These are phyloP conservation scores for Himalopsyche japonica DNA, from an alignment of 2,888 invertebrate species.

Conservation along the genomic window DNA sequence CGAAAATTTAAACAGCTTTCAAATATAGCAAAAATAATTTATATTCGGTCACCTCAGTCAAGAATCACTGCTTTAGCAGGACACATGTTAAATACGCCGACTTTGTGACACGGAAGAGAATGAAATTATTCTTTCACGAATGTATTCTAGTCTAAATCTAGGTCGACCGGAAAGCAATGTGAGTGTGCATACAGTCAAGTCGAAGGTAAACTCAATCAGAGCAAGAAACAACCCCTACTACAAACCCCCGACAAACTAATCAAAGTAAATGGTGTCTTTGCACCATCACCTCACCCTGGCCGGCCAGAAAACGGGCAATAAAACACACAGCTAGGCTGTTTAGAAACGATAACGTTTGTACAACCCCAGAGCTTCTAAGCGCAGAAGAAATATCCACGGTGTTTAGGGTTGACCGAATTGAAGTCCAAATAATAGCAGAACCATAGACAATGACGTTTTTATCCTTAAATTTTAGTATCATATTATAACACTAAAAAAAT, in stretches of 20 bases:
- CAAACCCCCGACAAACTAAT: not conserved
- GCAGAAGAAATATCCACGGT: not conserved
- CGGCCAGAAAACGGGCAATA: not conserved
- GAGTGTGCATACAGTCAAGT: not conserved
- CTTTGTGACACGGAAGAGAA: too few species aligned
- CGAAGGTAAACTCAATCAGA: not conserved
- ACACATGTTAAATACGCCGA: too few species aligned
- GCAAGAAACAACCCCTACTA: not conserved
- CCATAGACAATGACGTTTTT: too few species aligned
- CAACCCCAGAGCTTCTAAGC: not conserved
- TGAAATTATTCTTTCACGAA: too few species aligned
- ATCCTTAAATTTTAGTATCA: too few species aligned
- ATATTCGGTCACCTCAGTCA: too few species aligned
- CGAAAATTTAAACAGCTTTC: too few species aligned
- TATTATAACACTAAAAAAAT: too few species aligned
- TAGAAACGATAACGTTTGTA: not conserved
- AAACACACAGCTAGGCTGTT: not conserved
- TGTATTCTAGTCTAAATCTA: too few species aligned
- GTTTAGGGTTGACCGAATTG: not conserved
- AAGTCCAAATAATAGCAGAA: not conserved
- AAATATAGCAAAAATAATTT: too few species aligned
- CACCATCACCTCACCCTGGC: not conserved
- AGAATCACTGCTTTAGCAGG: too few species aligned
- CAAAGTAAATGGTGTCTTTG: not conserved
- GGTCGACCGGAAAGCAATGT: not conserved